Evolutionary conservation across 1,140 invertebrate genomes (phyloP).

Genomic region (Cotesia typhae): DNA sequence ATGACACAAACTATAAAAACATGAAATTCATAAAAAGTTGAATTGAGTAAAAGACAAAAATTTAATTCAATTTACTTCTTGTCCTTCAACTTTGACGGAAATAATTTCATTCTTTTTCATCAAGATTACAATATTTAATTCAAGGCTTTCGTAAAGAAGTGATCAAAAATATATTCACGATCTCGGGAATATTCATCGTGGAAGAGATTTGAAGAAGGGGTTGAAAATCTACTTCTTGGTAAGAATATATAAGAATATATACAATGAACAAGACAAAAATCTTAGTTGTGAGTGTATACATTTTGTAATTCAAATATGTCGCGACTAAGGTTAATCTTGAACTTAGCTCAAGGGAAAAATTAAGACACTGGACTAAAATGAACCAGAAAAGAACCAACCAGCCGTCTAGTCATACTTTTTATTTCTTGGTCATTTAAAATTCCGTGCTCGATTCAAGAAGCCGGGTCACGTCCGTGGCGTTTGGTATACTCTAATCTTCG

Average conservation of each 20-base stretch:
- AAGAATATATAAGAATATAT: background rate
- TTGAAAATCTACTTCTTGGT: conserved; percentile 33
- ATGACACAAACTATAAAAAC: too few relatives aligned
- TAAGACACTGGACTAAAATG: conserved; percentile 46
- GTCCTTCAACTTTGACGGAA: background rate
- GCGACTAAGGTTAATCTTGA: conserved; percentile 10
- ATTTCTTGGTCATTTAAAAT: conserved; percentile 46
- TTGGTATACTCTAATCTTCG: conserved; percentile 33
- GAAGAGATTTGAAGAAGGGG: conserved; percentile 52
- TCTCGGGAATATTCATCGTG: conserved; percentile 25
- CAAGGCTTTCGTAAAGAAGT: conserved; percentile 40
- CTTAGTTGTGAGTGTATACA: conserved; percentile 31
- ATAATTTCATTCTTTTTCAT: conserved; percentile 7
- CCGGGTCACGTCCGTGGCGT: conserved; percentile 44
- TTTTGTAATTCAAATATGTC: conserved; percentile 55
- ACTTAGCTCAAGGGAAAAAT: conserved; percentile 45
- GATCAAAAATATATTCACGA: conserved; percentile 31
- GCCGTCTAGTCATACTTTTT: conserved; percentile 22
- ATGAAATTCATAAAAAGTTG: too few relatives aligned
- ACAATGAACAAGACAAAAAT: conserved; percentile 33
- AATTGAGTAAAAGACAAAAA: too few relatives aligned
- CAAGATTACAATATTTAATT: conserved; percentile 48
- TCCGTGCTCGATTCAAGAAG: conserved; percentile 38
- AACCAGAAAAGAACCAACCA: conserved; percentile 34
- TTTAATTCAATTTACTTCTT: background rate